Evolutionary conservation across 2,113 vertebrate genomes (phyloP), one percentile per base, ranked within the genome.

Genomic region (Megaceryle torquata): DNA sequence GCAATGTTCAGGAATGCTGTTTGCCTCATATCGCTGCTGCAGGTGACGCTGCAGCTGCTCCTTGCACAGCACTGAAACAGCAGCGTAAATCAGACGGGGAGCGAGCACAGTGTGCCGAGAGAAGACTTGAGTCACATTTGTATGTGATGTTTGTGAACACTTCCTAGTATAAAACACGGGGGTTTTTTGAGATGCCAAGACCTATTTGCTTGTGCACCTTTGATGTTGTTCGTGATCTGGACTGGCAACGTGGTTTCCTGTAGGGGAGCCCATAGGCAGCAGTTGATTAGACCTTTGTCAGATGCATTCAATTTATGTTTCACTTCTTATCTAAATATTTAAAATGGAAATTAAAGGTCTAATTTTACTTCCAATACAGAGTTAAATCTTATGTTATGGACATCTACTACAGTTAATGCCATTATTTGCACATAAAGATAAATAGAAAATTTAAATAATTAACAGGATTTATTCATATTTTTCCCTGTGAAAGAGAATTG

Each of bases 401-500:
- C 46, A 46, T 15, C 14, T 67, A 90, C 57, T 75, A 53, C 29
- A 91, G 59, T 91, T 13, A 60, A 18, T 74, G 44, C 28, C 29
- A 80, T 88, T 35, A 61, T 35, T 63, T 91, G 43, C 2, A 2
- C 68, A 17, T 70, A 89, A 82, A 79, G 43, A 96, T 29, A 95
- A 88, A 90, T 65, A 86, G 85, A 77, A 74, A 28, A 51, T 86
- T 72, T 69, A 82, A 91, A 86, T 87, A 86, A 89, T 92, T 91
- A 91, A 83, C 72, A 72, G 43, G 41, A 69, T 94, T 94, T 94
- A 65, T 87, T 88, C 19, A 68, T 33, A 13, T 31, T 87, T 90
- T 54, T 94, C 61, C 31, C 33, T 46, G 28, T 83, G 70, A 90
- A 94, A 97, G 33, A 48, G 79, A 94, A 93, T 91, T 93, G 72